phyloP scores from a whole-genome alignment of 2,113 vertebrate genomes.

The Suricata suricatta region DNA sequence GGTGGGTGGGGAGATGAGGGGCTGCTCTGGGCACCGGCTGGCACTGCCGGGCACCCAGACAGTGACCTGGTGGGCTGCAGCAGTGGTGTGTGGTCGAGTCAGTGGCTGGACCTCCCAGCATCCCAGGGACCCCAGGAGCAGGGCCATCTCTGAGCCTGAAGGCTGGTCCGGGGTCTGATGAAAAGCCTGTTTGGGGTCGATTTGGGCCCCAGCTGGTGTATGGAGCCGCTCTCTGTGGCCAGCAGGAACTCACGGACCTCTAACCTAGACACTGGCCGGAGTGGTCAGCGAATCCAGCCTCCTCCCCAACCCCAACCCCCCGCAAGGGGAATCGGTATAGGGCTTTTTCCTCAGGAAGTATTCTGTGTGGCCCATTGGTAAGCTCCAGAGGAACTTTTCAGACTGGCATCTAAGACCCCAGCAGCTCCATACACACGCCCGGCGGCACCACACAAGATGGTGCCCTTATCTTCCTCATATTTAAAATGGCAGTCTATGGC shows the following conservation, averaged over 20 bases:
- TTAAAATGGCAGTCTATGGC: neutral
- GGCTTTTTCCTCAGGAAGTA: neutral
- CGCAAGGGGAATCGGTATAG: rapidly evolving
- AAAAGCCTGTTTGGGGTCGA: neutral
- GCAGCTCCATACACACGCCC: neutral
- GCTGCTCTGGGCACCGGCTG: neutral
- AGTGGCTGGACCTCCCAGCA: rapidly evolving
- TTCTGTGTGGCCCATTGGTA: neutral
- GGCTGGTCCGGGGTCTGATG: rapidly evolving
- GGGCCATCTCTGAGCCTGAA: neutral
- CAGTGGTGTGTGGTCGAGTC: neutral
- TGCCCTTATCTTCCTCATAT: neutral
- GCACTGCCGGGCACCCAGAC: neutral
- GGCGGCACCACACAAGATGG: neutral
- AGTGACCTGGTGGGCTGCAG: neutral
- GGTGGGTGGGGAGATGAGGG: neutral
- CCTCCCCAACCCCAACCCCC: neutral
- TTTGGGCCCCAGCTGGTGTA: rapidly evolving
- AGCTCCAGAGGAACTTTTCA: neutral
- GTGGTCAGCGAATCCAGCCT: neutral
- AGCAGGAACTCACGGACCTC: too few relatives aligned
- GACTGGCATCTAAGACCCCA: neutral
- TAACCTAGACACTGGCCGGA: neutral
- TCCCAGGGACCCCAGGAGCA: rapidly evolving
- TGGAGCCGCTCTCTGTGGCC: neutral